Base-by-base conservation (phyloP, 1,140 invertebrate species). In the Archivesica marissinica region DNA sequence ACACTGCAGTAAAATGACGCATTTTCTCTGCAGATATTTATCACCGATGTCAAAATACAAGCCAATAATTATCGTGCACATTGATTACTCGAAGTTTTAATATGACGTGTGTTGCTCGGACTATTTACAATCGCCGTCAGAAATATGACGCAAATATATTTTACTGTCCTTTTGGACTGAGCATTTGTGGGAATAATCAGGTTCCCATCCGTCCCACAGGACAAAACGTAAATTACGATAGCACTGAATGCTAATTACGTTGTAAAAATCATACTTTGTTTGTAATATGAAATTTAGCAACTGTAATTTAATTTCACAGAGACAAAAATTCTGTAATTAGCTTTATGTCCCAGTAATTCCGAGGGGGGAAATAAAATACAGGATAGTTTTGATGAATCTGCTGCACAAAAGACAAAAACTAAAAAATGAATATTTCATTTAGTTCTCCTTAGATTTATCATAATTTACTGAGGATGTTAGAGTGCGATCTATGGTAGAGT, bases 231-330 rank as follows among this genome's bases (percentile, higher is more conserved):
- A 79, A 64, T 79, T 79, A 79, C 30, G 15, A 66, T 68, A 44
- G 20, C 44, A 64, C 61, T 50, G 44, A 44, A 20, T 66, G 23
- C 38, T 66, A 79, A 79, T 79, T 79, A 79, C 44, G 17, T 64
- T 79, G 56, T 59, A 68, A 79, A 79, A 64, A 79, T 79, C 44
- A 79, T 47, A 79, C 56, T 66, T 64, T 66, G 44, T 66, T 79
- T 79, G 56, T 30, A 79, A 79, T 79, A 79, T 79, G 77, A 79
- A 66, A 44, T 79, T 64, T 50, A 79, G 56, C 41, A 50, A 66
- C 44, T 44, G 77, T 79, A 79, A 79, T 66, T 66, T 68, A 41
- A 79, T 79, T 79, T 64, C 28, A 64, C 56, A 0, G 59, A 66
- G 56, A 64, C 56, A 64, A 79, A 79, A 79, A 79, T 44, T 41